Evolutionary conservation across 2,797 vertebrate species (phyloP).

Genomic region (Halcyon leucocephala): DNA sequence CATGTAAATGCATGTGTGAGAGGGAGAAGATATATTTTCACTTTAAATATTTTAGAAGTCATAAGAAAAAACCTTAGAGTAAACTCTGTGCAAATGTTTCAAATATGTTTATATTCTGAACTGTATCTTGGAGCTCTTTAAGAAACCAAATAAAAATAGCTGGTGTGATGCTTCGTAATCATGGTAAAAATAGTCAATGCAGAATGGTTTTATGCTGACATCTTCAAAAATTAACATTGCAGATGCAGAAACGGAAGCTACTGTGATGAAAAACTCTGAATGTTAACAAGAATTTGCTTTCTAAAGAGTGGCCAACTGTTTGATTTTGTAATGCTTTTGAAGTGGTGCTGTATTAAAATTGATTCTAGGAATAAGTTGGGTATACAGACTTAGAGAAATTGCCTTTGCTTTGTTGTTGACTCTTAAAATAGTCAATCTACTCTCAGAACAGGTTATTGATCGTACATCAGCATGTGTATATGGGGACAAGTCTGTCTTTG

Average conservation of each 20-base stretch:
- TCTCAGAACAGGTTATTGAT: neutral
- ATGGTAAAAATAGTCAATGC: neutral
- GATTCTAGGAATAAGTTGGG: neutral
- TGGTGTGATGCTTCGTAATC: neutral
- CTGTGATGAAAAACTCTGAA: neutral
- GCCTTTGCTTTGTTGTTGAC: neutral
- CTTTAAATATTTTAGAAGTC: neutral
- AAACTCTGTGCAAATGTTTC: neutral
- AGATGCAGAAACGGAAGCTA: neutral
- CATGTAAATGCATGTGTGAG: neutral
- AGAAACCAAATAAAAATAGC: neutral
- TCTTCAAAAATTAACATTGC: conserved; percentile 25
- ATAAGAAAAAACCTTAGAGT: neutral
- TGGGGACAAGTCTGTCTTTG: neutral
- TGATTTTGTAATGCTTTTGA: neutral
- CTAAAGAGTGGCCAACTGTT: neutral
- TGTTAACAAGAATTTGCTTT: neutral
- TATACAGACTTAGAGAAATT: neutral
- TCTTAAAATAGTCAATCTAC: neutral
- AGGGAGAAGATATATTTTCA: neutral
- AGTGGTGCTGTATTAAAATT: neutral
- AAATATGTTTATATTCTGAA: neutral
- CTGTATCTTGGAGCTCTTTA: neutral
- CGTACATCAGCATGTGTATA: neutral
- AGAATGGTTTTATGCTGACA: neutral